These are phyloP conservation scores for Chesias legatella DNA, from an alignment of 2,888 invertebrate genomes.

Conservation along the genomic window DNA sequence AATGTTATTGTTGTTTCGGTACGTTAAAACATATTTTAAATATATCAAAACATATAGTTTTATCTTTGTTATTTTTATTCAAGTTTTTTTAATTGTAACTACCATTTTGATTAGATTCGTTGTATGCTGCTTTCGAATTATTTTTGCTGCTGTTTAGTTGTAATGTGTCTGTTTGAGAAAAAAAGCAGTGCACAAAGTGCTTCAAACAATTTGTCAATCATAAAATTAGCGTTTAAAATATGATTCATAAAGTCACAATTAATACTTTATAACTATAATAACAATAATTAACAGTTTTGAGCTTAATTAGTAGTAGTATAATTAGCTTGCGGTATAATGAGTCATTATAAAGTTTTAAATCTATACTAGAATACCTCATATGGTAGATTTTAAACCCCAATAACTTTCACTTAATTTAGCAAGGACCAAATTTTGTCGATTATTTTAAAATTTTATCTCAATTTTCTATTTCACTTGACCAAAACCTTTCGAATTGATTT, in stretches of 20 bases:
- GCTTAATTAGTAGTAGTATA: slow-evolving; percentile 37
- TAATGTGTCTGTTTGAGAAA: not conserved
- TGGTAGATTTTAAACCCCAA: slow-evolving; percentile 39
- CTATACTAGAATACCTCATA: slow-evolving; percentile 37
- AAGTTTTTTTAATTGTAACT: not conserved
- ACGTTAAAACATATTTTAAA: slow-evolving; percentile 12
- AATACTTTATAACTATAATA: slow-evolving; percentile 29
- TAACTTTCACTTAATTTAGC: slow-evolving; percentile 45
- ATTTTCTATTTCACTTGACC: slow-evolving; percentile 54
- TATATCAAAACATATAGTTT: not conserved
- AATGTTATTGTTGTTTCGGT: slow-evolving; percentile 10
- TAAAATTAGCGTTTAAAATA: slow-evolving; percentile 12
- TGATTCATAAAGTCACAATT: slow-evolving; percentile 13
- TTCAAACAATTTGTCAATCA: slow-evolving; percentile 8
- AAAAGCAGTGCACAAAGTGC: slow-evolving; percentile 21
- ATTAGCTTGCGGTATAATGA: slow-evolving; percentile 42
- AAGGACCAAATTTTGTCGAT: slow-evolving; percentile 55
- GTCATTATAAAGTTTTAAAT: slow-evolving; percentile 37
- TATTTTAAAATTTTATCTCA: slow-evolving; percentile 41
- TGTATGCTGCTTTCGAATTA: slow-evolving; percentile 4
- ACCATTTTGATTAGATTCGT: too few species aligned
- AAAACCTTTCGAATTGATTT: slow-evolving; percentile 54
- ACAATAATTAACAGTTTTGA: slow-evolving; percentile 28
- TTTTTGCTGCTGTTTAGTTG: not conserved
- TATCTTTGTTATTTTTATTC: slow-evolving; percentile 15